Conservation (phyloP, 2,797 vertebrate genomes). For the Sardinella longiceps region DNA sequence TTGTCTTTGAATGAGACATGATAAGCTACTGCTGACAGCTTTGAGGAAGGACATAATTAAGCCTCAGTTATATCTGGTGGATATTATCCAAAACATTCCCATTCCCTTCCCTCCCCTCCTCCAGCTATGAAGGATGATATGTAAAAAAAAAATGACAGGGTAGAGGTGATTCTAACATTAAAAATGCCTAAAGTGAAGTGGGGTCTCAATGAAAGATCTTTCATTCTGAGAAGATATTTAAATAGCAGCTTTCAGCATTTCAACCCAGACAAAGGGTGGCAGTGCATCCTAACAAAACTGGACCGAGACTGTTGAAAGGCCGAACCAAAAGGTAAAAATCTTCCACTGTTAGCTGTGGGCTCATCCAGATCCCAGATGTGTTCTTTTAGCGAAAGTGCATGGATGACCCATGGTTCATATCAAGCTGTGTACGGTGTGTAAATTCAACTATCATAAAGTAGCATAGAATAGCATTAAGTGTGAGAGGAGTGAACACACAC, state of each 20-base stretch:
- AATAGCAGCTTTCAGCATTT: neutral
- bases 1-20: neutral
- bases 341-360: neutral
- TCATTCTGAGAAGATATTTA: neutral
- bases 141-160: neutral
- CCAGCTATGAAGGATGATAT: neutral
- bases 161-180: neutral
- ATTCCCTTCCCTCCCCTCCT: neutral
- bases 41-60: neutral
- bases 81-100: neutral
- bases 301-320: neutral
- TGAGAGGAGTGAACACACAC: neutral
- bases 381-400: neutral
- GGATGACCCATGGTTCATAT: neutral
- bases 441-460: neutral
- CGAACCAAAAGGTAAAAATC: neutral
- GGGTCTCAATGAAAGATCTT: neutral
- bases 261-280: slow-evolving; percentile 41
- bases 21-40: neutral
- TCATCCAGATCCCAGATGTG: neutral
- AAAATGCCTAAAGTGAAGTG: neutral
- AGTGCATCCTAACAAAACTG: slow-evolving; percentile 3
- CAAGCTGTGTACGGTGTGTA: neutral
- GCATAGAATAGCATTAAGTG: neutral
- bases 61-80: neutral